phyloP scores from a whole-genome alignment of 1,140 invertebrate species.

The Colletes latitarsis region DNA sequence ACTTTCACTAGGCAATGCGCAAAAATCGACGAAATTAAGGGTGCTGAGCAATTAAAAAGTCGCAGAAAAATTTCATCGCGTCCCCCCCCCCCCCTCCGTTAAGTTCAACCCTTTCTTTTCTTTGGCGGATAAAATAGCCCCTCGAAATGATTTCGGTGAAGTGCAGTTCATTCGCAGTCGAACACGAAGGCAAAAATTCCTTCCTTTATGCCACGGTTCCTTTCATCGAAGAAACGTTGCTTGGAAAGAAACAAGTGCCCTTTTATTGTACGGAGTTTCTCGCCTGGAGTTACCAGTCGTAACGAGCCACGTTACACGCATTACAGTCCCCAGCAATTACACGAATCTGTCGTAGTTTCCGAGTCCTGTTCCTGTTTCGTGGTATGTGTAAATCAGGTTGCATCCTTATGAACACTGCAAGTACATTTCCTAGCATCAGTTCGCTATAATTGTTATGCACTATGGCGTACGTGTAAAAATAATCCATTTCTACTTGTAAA shows the following conservation, averaged over 20 bases:
- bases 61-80: background rate
- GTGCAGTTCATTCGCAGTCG: background rate
- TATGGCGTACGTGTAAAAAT: background rate
- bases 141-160: background rate
- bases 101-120: background rate
- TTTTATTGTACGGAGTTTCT: background rate
- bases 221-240: background rate
- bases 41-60: background rate
- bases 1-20: too few relatives aligned
- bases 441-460: background rate
- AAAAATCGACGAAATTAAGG: background rate
- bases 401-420: background rate
- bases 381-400: conserved; percentile 54
- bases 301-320: background rate
- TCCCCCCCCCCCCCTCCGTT: too few relatives aligned
- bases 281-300: background rate
- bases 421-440: background rate
- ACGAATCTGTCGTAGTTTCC: background rate
- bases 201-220: background rate
- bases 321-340: background rate
- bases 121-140: background rate
- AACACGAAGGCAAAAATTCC: background rate
- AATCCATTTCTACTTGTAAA: too few relatives aligned
- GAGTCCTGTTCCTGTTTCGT: background rate
- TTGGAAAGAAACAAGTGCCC: background rate